A percentile compares a stretch with the other conserved stretches of the same genome.
Evolutionary conservation across 2,797 vertebrate species (phyloP).

Genomic region (Myiothlypis chrysogaster): DNA sequence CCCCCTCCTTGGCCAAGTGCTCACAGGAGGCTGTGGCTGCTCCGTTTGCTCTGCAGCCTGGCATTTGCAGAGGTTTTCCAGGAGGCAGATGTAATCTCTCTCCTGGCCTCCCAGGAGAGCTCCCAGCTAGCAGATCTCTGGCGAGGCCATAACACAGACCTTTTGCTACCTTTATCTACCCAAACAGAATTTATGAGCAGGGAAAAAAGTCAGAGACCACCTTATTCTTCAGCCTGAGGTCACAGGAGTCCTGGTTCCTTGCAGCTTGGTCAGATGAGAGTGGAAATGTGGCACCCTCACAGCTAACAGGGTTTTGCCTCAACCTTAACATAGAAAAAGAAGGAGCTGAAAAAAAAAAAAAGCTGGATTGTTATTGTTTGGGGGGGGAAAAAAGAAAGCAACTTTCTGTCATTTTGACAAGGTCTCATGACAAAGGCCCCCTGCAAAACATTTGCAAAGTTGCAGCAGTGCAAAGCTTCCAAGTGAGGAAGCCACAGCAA

Average conservation of each 20-base stretch:
- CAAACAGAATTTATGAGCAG: conserved; percentile 30
- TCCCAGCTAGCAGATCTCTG: neutral
- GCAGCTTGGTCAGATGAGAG: neutral
- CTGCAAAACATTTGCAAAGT: neutral
- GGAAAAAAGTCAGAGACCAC: neutral
- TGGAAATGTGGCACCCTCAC: neutral
- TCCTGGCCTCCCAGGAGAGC: conserved; percentile 6
- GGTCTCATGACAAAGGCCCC: neutral
- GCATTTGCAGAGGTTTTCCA: conserved; percentile 33
- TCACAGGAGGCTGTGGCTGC: neutral
- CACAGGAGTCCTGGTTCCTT: neutral
- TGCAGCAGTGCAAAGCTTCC: neutral
- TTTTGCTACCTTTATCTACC: neutral
- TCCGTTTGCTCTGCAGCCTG: neutral
- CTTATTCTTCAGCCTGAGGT: neutral
- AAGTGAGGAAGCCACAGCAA: neutral
- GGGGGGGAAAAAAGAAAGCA: accelerated
- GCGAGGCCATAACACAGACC: neutral
- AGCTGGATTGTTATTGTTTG: neutral
- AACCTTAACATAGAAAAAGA: neutral
- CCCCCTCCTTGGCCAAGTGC: neutral
- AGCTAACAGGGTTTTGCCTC: neutral
- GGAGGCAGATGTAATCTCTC: conserved; percentile 6
- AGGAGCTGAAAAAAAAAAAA: too few relatives aligned
- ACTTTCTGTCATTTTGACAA: neutral